Evolutionary conservation across 53 echinoderm and acorn worm species (phyloP).

Genomic region (Holothuria scabra): DNA sequence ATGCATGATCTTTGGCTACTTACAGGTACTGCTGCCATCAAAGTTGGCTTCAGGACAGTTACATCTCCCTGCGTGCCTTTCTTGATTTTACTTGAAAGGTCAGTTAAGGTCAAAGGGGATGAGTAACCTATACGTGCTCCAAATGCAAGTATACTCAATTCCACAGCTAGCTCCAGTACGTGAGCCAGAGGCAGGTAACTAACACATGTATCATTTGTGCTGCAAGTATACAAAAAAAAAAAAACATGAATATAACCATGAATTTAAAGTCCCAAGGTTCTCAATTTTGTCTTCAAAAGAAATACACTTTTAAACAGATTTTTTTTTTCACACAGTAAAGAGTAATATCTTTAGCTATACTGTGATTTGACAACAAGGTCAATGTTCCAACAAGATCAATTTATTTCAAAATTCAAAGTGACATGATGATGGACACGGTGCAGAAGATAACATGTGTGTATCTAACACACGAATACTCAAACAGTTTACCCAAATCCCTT

Average conservation of each 20-base stretch:
- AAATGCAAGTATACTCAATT: constrained; percentile 64
- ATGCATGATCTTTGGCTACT: constrained; percentile 32
- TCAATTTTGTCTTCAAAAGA: not conserved
- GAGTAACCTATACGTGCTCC: constrained; percentile 85
- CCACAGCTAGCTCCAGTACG: constrained; percentile 79
- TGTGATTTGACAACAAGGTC: too few relatives aligned
- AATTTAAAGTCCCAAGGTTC: not conserved
- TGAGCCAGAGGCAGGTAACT: constrained; percentile 87
- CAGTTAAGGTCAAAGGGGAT: constrained; percentile 83
- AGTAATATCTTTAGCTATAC: too few relatives aligned
- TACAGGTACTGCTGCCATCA: constrained; percentile 84
- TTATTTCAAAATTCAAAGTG: too few relatives aligned
- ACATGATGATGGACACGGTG: too few relatives aligned
- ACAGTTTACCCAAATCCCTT: too few relatives aligned
- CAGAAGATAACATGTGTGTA: too few relatives aligned
- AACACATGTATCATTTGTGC: constrained; percentile 71
- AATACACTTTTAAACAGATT: too few relatives aligned
- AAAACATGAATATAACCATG: not conserved
- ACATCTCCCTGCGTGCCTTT: constrained; percentile 80
- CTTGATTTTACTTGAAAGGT: constrained; percentile 86
- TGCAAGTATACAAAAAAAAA: not conserved
- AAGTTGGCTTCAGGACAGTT: constrained; percentile 72
- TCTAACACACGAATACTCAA: too few relatives aligned
- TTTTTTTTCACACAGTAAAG: too few relatives aligned
- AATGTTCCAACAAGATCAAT: too few relatives aligned